A percentile compares a stretch with the other conserved stretches of the same genome.
Conservation (phyloP, 2,888 invertebrate species). For the Sabatieria punctata region DNA sequence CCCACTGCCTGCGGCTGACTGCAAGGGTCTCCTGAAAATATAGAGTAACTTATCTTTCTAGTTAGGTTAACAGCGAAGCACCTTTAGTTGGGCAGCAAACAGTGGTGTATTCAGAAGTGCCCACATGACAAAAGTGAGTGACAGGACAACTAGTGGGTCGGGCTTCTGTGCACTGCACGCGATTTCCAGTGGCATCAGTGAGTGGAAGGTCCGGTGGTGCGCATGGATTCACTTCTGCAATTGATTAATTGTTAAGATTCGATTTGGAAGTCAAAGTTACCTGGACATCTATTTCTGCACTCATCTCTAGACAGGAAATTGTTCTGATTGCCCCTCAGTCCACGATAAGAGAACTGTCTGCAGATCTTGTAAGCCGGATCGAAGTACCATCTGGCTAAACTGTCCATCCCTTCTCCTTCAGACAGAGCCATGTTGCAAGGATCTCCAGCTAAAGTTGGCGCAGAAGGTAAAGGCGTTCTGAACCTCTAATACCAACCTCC, state of each 20-base stretch:
- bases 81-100: slow-evolving; percentile 13
- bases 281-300: slow-evolving; percentile 13
- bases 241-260: neutral
- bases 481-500: slow-evolving; percentile 24
- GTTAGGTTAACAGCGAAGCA: neutral
- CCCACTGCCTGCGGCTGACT: slow-evolving; percentile 3
- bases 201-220: too few relatives aligned
- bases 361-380: slow-evolving; percentile 14
- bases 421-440: slow-evolving; percentile 1
- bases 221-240: slow-evolving; percentile 19
- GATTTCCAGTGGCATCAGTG: neutral
- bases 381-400: slow-evolving; percentile 16
- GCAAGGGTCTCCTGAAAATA: slow-evolving; percentile 6
- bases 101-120: slow-evolving; percentile 3
- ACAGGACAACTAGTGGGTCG: slow-evolving; percentile 9
- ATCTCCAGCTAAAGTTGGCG: too few relatives aligned
- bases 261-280: slow-evolving; percentile 12
- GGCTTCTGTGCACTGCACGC: slow-evolving; percentile 16
- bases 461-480: too few relatives aligned
- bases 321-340: slow-evolving; percentile 14
- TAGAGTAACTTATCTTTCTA: neutral
- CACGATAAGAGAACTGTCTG: slow-evolving; percentile 10
- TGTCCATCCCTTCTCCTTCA: neutral
- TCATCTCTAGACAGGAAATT: slow-evolving; percentile 12
- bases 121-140: slow-evolving; percentile 8